These are phyloP conservation scores for Periophthalmus magnuspinnatus DNA, from an alignment of 2,797 vertebrate genomes.

Conservation along the genomic window DNA sequence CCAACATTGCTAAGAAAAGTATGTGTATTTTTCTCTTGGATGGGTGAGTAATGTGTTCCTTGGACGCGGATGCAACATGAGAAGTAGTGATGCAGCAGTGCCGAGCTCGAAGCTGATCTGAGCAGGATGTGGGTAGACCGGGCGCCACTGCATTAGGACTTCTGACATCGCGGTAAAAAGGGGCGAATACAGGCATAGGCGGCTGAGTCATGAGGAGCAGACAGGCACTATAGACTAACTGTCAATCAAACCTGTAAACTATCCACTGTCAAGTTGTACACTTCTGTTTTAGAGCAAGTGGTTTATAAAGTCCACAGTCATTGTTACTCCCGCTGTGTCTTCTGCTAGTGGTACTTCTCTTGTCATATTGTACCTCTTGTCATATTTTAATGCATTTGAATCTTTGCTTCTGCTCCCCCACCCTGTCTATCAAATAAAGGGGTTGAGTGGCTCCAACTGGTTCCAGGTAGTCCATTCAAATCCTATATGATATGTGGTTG, in stretches of 20 bases:
- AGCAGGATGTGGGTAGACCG: conserved; percentile 56
- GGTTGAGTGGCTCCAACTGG: too few relatives aligned
- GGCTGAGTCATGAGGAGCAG: conserved; percentile 42
- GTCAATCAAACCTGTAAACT: conserved; percentile 13
- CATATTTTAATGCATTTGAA: too few relatives aligned
- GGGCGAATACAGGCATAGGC: conserved; percentile 29
- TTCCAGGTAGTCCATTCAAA: too few relatives aligned
- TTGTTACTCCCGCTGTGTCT: neutral
- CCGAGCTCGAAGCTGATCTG: conserved; percentile 47
- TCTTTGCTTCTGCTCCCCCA: too few relatives aligned
- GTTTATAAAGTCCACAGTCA: neutral
- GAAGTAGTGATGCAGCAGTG: conserved; percentile 57
- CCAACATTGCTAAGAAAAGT: conserved; percentile 42
- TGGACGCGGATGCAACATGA: conserved; percentile 62
- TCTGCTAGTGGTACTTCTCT: too few relatives aligned
- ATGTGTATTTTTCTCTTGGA: conserved; percentile 14
- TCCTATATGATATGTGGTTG: too few relatives aligned
- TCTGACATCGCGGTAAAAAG: conserved; percentile 47
- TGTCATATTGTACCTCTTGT: too few relatives aligned
- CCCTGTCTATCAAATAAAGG: too few relatives aligned
- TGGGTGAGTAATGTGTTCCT: conserved; percentile 58
- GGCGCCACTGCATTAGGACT: conserved; percentile 46
- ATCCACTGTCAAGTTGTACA: neutral
- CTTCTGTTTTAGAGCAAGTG: neutral
- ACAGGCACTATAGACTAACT: conserved; percentile 2